Evolutionary conservation across 2,888 invertebrate genomes (phyloP).

Genomic region (Drosophila cognata): DNA sequence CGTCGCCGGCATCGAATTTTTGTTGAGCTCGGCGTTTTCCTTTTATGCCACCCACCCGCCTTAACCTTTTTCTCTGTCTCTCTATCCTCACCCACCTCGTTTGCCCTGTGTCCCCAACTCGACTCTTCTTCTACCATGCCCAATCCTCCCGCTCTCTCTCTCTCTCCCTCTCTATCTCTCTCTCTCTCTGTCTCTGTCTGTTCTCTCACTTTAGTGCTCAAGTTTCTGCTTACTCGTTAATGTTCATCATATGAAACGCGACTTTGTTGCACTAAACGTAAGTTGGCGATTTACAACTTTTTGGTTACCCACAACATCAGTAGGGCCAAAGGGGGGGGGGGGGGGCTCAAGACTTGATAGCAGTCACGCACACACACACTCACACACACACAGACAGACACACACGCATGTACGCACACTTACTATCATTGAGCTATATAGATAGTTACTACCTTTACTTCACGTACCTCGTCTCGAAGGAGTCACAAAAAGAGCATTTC

Average conservation of each 20-base stretch:
- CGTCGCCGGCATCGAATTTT: slow-evolving; percentile 70
- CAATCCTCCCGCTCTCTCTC: neutral
- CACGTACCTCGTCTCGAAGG: slow-evolving; percentile 14
- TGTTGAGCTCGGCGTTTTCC: slow-evolving; percentile 67
- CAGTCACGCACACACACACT: slow-evolving; percentile 4
- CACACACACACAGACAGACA: slow-evolving; percentile 8
- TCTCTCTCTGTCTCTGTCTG: neutral
- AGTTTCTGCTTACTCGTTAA: slow-evolving; percentile 58
- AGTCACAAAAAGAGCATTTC: slow-evolving; percentile 12
- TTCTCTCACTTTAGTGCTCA: slow-evolving; percentile 4
- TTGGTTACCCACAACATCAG: slow-evolving; percentile 49
- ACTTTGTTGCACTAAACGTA: slow-evolving; percentile 74
- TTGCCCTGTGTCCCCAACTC: slow-evolving; percentile 7
- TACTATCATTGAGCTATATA: neutral
- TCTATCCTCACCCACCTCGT: slow-evolving; percentile 4
- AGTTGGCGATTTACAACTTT: slow-evolving; percentile 71
- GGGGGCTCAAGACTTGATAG: slow-evolving; percentile 12
- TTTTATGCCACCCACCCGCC: slow-evolving; percentile 16
- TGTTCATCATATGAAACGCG: slow-evolving; percentile 66
- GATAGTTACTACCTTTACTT: slow-evolving; percentile 12
- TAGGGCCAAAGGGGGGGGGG: neutral
- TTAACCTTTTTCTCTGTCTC: slow-evolving; percentile 49
- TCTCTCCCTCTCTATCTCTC: neutral
- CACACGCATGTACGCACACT: neutral
- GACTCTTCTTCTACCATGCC: neutral